phyloP scores from a whole-genome alignment of 2,113 vertebrate species.

The Petaurus breviceps region DNA sequence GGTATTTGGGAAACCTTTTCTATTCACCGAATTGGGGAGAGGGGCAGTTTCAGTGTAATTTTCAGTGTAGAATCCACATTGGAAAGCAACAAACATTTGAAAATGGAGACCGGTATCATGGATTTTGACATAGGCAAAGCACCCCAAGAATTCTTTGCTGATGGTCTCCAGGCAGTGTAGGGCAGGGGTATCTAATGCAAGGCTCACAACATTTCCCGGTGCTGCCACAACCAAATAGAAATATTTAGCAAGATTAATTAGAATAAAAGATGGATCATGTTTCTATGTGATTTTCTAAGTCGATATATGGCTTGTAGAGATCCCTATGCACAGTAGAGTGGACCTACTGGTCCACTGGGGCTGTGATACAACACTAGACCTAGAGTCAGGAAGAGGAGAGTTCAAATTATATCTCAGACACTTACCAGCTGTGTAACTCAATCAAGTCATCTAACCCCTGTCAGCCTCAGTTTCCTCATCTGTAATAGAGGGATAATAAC shows the following conservation, averaged over 20 bases:
- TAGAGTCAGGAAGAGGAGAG: neutral
- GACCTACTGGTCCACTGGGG: neutral
- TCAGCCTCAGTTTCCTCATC: neutral
- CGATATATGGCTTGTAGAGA: neutral
- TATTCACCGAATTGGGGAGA: constrained; percentile 60
- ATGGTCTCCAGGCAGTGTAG: constrained; percentile 26
- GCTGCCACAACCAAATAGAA: neutral
- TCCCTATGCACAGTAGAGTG: neutral
- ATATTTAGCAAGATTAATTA: neutral
- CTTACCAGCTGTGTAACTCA: neutral
- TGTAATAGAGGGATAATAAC: neutral
- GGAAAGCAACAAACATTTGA: constrained; percentile 69
- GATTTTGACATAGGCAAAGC: constrained; percentile 51
- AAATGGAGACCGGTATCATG: constrained; percentile 65
- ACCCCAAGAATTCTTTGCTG: constrained; percentile 21
- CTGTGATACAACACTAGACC: neutral
- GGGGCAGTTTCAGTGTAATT: constrained; percentile 67
- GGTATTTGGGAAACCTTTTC: neutral
- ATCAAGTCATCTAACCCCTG: neutral
- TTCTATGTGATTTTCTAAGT: neutral
- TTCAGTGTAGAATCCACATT: constrained; percentile 53
- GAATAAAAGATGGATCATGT: neutral
- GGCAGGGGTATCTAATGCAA: neutral
- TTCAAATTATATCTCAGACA: neutral
- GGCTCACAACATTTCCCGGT: constrained; percentile 1